Conservation (phyloP, 2,113 vertebrate species). For the Sciurus niger region DNA sequence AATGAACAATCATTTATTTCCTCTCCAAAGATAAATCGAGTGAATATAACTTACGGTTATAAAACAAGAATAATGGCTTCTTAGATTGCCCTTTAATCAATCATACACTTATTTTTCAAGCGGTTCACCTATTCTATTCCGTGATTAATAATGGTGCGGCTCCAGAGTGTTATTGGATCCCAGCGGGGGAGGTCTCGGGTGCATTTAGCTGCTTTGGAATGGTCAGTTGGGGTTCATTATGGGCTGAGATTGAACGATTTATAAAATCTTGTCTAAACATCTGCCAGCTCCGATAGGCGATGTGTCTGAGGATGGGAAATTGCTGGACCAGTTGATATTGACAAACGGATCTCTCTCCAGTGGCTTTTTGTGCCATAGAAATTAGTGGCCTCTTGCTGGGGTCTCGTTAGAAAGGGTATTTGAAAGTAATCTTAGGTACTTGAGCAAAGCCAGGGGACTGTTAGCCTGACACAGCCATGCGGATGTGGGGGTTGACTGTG, state of each 20-base stretch:
- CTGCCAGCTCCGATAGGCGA: slow-evolving; percentile 96
- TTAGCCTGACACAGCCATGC: slow-evolving; percentile 83
- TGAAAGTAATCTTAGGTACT: slow-evolving; percentile 91
- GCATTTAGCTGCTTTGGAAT: slow-evolving; percentile 95
- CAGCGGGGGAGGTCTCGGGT: slow-evolving; percentile 93
- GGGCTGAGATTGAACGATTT: slow-evolving; percentile 97
- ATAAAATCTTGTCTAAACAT: slow-evolving; percentile 99
- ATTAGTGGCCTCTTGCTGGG: slow-evolving; percentile 92
- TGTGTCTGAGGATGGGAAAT: slow-evolving; percentile 93
- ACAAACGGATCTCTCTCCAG: slow-evolving; percentile 93
- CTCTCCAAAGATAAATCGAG: slow-evolving; percentile 92
- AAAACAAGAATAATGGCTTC: slow-evolving; percentile 94
- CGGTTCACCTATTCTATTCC: slow-evolving; percentile 95
- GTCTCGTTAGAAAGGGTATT: slow-evolving; percentile 92
- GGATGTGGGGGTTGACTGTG: slow-evolving; percentile 70
- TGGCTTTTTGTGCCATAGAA: slow-evolving; percentile 91
- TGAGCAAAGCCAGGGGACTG: slow-evolving; percentile 86
- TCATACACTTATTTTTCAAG: slow-evolving; percentile 95
- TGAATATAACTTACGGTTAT: slow-evolving; percentile 93
- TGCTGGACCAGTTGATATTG: slow-evolving; percentile 93
- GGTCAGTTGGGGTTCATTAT: slow-evolving; percentile 99
- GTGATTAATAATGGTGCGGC: slow-evolving; percentile 96
- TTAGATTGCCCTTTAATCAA: slow-evolving; percentile 96
- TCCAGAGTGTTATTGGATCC: slow-evolving; percentile 94
- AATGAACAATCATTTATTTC: slow-evolving; percentile 91